Percentiles rank a stretch among this genome's conserved stretches.
Conservation (phyloP, 2,113 vertebrate genomes). For the Etia nguti region DNA sequence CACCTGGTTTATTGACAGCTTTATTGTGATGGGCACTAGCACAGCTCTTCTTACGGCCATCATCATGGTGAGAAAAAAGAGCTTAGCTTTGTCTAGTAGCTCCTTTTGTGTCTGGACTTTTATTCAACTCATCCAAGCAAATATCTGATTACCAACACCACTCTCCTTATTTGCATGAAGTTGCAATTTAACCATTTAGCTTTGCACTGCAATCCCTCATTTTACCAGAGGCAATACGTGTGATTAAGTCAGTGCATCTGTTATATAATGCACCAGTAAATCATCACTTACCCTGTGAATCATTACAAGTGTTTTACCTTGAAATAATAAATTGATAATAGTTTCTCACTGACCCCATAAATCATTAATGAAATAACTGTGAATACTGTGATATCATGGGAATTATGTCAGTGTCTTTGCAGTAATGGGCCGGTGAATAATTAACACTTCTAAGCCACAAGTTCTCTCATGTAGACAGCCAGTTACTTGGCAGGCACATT, state of each 20-base stretch:
- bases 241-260: background rate
- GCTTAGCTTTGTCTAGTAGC: background rate
- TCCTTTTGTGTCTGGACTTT: background rate
- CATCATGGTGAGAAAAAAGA: conserved; percentile 79
- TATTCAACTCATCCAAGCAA: background rate
- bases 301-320: background rate
- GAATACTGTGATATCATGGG: conserved; percentile 52
- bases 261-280: background rate
- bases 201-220: background rate
- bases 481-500: background rate
- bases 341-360: background rate
- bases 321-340: background rate
- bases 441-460: background rate
- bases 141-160: background rate
- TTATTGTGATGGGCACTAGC: conserved; percentile 83
- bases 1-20: conserved; percentile 95
- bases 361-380: conserved; percentile 34
- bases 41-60: conserved; percentile 82
- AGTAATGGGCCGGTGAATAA: conserved; percentile 8
- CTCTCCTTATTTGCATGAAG: background rate
- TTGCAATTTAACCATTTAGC: background rate
- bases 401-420: conserved; percentile 7
- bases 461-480: background rate
- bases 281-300: background rate
- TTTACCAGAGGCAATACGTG: fast-evolving